These are phyloP conservation scores for Spheniscus mendiculus DNA, from an alignment of 2,113 vertebrate genomes.

Conservation along the genomic window DNA sequence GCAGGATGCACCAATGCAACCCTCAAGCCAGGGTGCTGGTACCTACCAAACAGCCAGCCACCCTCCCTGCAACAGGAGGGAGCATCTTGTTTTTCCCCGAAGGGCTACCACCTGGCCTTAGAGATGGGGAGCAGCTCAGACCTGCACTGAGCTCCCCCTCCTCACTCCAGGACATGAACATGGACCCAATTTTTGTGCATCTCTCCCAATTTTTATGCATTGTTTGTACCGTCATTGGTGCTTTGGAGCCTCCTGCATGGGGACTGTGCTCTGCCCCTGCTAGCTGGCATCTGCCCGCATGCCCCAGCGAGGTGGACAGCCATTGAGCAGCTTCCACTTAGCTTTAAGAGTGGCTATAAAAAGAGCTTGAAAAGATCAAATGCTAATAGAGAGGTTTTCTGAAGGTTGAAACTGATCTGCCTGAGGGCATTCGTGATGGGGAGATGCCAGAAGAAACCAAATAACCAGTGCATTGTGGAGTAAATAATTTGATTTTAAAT, in stretches of 20 bases:
- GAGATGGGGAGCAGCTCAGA: neutral
- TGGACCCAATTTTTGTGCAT: neutral
- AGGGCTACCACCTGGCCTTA: neutral
- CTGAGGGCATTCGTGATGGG: neutral
- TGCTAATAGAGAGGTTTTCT: slow-evolving; percentile 43
- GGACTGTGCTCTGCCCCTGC: neutral
- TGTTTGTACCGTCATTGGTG: neutral
- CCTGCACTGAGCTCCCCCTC: neutral
- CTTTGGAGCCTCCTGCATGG: neutral
- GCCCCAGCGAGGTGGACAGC: neutral
- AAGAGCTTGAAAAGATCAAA: slow-evolving; percentile 37
- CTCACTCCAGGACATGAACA: neutral
- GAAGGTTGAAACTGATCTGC: slow-evolving; percentile 29
- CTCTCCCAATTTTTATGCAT: neutral
- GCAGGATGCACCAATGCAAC: neutral
- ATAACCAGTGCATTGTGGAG: neutral
- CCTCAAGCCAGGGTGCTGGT: neutral
- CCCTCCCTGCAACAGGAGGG: neutral
- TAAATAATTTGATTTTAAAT: slow-evolving; percentile 44
- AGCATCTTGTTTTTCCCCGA: neutral
- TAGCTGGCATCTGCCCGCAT: neutral
- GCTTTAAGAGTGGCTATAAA: neutral
- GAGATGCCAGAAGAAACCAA: slow-evolving; percentile 43
- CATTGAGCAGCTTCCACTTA: neutral
- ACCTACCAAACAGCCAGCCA: neutral